phyloP scores from a whole-genome alignment of 2,797 vertebrate genomes.

The Sebastes hopkinsi region DNA sequence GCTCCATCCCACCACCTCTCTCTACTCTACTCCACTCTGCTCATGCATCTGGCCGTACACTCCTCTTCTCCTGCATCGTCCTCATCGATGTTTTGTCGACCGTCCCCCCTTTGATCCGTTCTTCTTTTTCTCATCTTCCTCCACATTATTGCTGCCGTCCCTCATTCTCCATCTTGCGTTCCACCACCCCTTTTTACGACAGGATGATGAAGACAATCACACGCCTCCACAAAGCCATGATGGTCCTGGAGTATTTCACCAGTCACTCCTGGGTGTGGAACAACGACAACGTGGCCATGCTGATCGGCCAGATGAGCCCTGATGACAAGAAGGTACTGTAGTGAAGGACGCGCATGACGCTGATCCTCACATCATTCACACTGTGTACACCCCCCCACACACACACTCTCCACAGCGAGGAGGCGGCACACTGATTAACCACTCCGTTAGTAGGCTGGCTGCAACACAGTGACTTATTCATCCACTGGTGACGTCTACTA shows the following conservation, averaged over 20 bases:
- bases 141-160: accelerated
- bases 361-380: no score
- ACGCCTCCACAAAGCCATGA: constrained; percentile 95
- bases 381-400: not conserved
- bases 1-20: not conserved
- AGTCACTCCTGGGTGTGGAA: constrained; percentile 98
- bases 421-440: not conserved
- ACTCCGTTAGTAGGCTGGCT: not conserved
- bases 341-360: no score
- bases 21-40: not conserved
- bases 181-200: not conserved
- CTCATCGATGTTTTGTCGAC: no score
- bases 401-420: not conserved
- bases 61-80: not conserved
- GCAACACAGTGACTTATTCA: constrained; percentile 19
- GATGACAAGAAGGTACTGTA: constrained; percentile 92
- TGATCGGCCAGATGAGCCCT: constrained; percentile 89
- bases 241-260: constrained; percentile 98
- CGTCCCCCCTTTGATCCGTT: not conserved
- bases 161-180: not conserved
- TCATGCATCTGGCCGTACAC: not conserved
- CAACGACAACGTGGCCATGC: constrained; percentile 94
- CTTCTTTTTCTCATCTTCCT: no score
- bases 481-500: constrained; percentile 33
- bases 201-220: constrained; percentile 99